Conservation (phyloP, 2,888 invertebrate genomes). For the Nymphalis polychloros region DNA sequence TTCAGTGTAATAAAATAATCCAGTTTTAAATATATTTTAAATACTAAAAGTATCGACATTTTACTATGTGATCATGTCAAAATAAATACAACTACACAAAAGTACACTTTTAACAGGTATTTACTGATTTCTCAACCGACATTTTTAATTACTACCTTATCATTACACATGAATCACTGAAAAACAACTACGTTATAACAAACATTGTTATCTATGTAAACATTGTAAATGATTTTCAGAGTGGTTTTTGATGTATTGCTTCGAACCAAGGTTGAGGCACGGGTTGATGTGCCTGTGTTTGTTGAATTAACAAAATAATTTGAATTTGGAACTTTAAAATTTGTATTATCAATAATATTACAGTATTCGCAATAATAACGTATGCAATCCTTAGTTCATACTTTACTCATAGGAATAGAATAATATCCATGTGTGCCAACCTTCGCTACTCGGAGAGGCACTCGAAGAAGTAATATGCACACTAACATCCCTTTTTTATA, state of each 20-base stretch:
- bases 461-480: no score
- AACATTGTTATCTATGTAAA: constrained; percentile 35
- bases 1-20: no score
- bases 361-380: no score
- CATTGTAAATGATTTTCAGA: constrained; percentile 31
- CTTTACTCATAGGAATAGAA: no score
- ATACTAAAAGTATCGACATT: neutral
- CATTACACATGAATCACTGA: constrained; percentile 29
- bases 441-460: no score
- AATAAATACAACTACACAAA: no score
- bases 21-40: no score
- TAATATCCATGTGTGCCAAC: no score
- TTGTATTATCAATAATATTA: no score
- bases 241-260: constrained; percentile 35
- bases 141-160: constrained; percentile 29
- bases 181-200: constrained; percentile 28
- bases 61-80: neutral
- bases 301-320: constrained; percentile 11
- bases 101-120: neutral
- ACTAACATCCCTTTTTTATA: no score
- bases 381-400: no score
- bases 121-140: constrained; percentile 9
- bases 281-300: constrained; percentile 29
- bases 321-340: no score
- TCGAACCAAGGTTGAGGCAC: constrained; percentile 33